Percentiles rank a stretch among this genome's conserved stretches.
phyloP scores from a whole-genome alignment of 2,113 vertebrate species.

The Nothocercus nigrocapillus region DNA sequence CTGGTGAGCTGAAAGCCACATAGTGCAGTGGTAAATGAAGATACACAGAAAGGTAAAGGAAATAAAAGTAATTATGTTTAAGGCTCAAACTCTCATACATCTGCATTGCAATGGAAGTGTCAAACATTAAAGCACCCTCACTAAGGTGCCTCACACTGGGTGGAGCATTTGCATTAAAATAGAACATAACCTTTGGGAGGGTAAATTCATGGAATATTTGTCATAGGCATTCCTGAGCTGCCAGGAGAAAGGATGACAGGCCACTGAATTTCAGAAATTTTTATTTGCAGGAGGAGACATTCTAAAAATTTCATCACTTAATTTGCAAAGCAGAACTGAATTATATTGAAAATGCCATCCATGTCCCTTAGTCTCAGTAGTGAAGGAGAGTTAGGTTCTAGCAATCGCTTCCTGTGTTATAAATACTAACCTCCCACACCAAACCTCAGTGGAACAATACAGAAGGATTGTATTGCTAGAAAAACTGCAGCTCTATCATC shows the following conservation, averaged over 20 bases:
- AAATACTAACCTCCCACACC: background rate
- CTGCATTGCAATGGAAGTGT: background rate
- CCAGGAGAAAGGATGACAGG: background rate
- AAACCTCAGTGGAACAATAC: background rate
- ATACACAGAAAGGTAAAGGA: background rate
- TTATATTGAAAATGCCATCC: background rate
- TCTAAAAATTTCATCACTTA: background rate
- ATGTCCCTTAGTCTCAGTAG: background rate
- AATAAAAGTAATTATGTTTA: background rate
- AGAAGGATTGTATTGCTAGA: background rate
- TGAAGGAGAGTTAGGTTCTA: background rate
- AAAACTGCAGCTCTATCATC: background rate
- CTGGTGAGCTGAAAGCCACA: background rate
- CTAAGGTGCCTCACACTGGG: background rate
- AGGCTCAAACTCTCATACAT: background rate
- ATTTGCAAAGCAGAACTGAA: background rate
- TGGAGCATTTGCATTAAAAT: background rate
- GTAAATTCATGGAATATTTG: background rate
- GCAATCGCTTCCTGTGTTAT: background rate
- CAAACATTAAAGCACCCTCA: background rate
- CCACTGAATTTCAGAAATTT: constrained; percentile 13
- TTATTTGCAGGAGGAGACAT: background rate
- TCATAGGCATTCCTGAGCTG: background rate
- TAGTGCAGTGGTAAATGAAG: background rate
- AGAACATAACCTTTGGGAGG: background rate